These are phyloP conservation scores for Cryptoblepharus egeriae DNA, from an alignment of 2,797 vertebrate species.

Conservation along the genomic window DNA sequence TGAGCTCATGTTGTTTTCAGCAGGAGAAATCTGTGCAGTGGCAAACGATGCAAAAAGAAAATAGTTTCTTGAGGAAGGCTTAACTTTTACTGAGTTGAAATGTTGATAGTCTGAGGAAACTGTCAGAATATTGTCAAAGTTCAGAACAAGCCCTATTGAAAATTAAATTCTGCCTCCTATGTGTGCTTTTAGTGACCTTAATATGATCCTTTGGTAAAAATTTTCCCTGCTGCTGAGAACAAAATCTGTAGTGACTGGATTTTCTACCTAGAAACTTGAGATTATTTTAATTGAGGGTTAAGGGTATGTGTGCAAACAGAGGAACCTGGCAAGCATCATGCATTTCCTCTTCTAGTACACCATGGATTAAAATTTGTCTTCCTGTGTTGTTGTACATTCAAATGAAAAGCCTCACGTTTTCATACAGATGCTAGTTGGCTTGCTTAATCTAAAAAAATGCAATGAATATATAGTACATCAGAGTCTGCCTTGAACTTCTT, in stretches of 20 bases:
- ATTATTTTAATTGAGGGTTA: not conserved
- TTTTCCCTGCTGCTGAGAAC: not conserved
- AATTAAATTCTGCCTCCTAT: conserved; percentile 14
- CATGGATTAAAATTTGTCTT: not conserved
- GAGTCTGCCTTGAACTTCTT: not conserved
- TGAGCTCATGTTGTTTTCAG: not conserved
- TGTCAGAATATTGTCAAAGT: not conserved
- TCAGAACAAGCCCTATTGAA: not conserved
- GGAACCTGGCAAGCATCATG: not conserved
- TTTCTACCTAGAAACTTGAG: not conserved
- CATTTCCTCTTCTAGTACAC: not conserved
- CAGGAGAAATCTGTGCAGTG: not conserved
- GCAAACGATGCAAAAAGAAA: not conserved
- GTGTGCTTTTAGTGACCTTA: not conserved
- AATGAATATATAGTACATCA: not conserved
- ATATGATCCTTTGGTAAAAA: not conserved
- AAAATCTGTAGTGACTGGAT: not conserved
- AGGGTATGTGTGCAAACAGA: not conserved
- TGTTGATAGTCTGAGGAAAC: not conserved
- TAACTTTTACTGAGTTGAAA: not conserved
- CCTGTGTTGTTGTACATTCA: not conserved
- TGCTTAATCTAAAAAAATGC: not conserved
- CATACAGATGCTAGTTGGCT: not conserved
- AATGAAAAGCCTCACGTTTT: not conserved
- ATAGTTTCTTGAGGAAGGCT: not conserved